Evolutionary conservation across 2,888 invertebrate species (phyloP), one percentile per base, ranked within the genome.

Genomic region (Ditylenchus weischeri): DNA sequence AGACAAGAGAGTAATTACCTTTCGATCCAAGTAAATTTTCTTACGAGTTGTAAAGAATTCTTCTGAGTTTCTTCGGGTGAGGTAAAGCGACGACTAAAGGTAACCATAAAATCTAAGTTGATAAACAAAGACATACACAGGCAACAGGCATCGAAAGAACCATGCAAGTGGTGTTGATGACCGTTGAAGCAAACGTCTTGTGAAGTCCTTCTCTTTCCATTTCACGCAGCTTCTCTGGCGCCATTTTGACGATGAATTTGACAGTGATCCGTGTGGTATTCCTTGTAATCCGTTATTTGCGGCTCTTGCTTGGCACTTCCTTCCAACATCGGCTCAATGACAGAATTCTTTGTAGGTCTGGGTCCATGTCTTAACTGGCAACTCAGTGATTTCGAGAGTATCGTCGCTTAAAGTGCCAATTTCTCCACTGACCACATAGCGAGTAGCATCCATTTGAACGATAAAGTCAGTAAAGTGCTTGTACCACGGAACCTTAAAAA

Each of bases 211-310:
- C 90, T 11, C 68, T 58, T 83, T 93, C 91, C 50, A 75, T 69
- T 43, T 73, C 68, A 10, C 70, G 64, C n/a, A 88, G 86, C 72
- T 89, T 88, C 0, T 85, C 79, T 75, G 92, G 86, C 80, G 88
- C 83, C 81, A 94, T 86, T 0, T 88, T 88, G 1, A 96, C 88
- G 4, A 93, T 88, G 84, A 95, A 96, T 66, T 90, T 89, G 0
- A 99, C 92, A 0, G 92, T 91, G 90, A 82, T 98, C 96, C 0
- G 96, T 95, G 84, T 93, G 91, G 84, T 95, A 95, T 84, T 99
- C 96, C 85, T 90, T 88, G 84, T 86, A 89, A 82, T 89, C 89
- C 11, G 87, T 88, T 76, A 75, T 66, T 21, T 57, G 15, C 23
- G 59, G 23, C 49, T 57, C 50, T 21, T 59, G 64, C n/a, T 23